These are phyloP conservation scores for Helarctos malayanus DNA, from an alignment of 2,797 vertebrate genomes.

Conservation along the genomic window DNA sequence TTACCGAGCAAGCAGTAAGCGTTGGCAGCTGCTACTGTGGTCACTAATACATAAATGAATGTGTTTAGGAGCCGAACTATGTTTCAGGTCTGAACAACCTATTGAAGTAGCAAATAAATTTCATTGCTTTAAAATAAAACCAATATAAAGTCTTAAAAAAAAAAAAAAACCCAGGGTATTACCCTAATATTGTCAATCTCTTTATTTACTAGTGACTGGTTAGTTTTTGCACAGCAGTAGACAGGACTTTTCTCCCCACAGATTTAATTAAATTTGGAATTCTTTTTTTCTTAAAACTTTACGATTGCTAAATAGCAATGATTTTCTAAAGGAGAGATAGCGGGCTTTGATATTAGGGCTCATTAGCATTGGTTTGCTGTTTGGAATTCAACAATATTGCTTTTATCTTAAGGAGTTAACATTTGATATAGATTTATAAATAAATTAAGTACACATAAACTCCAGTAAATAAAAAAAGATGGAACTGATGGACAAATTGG, in stretches of 20 bases:
- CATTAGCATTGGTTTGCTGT: neutral
- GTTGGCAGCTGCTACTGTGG: neutral
- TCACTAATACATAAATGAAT: neutral
- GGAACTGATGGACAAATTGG: neutral
- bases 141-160: neutral
- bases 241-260: neutral
- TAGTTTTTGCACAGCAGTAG: neutral
- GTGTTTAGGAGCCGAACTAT: neutral
- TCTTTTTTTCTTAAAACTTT: neutral
- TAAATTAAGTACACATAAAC: constrained; percentile 17
- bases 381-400: neutral
- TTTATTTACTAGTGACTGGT: neutral
- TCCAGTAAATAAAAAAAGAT: neutral
- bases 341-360: neutral
- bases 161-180: neutral
- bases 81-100: constrained; percentile 27
- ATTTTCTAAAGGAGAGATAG: constrained; percentile 8
- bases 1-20: neutral
- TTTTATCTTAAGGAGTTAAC: constrained; percentile 59
- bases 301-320: neutral
- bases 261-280: neutral
- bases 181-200: neutral
- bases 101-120: constrained; percentile 1
- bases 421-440: constrained; percentile 43
- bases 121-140: neutral